These are phyloP conservation scores for Parus major DNA, from an alignment of 2,113 vertebrate genomes.

Conservation along the genomic window DNA sequence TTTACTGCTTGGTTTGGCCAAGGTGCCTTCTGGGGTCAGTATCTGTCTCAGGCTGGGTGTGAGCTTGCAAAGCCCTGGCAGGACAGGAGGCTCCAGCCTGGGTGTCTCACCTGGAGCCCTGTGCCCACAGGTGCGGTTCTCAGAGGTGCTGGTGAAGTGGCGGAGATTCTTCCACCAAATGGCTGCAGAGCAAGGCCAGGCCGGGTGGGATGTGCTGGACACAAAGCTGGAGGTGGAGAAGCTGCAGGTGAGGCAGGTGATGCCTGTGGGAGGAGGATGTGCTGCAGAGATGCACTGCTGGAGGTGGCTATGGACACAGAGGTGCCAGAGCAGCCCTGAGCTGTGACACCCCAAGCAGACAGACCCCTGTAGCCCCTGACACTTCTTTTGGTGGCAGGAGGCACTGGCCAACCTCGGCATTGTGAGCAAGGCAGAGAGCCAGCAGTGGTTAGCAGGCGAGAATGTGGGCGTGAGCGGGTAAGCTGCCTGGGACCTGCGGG, in stretches of 20 bases:
- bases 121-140: conserved; percentile 82
- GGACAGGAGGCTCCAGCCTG: not conserved
- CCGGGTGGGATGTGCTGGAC: conserved; percentile 70
- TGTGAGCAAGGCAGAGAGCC: conserved; percentile 73
- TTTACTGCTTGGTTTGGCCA: not conserved
- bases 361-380: not conserved
- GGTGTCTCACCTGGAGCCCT: not conserved
- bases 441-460: conserved; percentile 79
- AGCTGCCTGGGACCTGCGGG: not conserved
- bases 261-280: not conserved
- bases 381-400: conserved; percentile 69
- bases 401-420: conserved; percentile 81
- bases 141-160: conserved; percentile 91
- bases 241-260: conserved; percentile 78
- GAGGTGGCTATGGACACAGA: not conserved
- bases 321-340: not conserved
- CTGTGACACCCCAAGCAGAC: not conserved
- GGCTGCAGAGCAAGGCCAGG: conserved; percentile 81
- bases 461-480: conserved; percentile 78
- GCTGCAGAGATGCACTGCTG: not conserved
- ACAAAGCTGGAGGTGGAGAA: conserved; percentile 81
- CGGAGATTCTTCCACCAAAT: conserved; percentile 84
- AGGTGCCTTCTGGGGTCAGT: not conserved
- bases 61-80: not conserved
- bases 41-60: not conserved